Evolutionary conservation across 2,888 invertebrate genomes (phyloP).

Genomic region (Pristionchus mayeri): DNA sequence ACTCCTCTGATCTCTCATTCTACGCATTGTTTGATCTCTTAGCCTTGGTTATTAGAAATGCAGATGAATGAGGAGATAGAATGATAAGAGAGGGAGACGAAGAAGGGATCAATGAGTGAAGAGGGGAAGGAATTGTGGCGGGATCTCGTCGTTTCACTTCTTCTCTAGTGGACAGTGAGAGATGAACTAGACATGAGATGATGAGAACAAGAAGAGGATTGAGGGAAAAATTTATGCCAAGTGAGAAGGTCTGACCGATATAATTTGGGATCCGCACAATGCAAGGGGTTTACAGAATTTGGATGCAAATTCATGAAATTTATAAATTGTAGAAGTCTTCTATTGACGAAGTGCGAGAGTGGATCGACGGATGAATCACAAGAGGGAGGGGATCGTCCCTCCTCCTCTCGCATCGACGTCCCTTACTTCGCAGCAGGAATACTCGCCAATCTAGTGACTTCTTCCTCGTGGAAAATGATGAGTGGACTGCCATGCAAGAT

Average conservation of each 20-base stretch:
- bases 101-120: neutral
- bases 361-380: neutral
- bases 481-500: constrained; percentile 19
- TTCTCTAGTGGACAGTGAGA: neutral
- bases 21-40: constrained; percentile 15
- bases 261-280: too few species aligned
- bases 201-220: neutral
- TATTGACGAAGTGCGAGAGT: neutral
- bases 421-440: constrained; percentile 81
- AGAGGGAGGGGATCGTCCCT: neutral
- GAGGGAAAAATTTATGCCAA: neutral
- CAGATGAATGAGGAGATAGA: neutral
- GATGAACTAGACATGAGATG: too few species aligned
- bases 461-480: neutral
- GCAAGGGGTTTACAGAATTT: too few species aligned
- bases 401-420: constrained; percentile 45
- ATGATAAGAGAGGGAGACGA: neutral
- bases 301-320: neutral
- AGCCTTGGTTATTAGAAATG: constrained; percentile 26
- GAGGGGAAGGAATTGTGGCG: neutral
- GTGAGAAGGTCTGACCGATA: too few species aligned
- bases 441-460: constrained; percentile 59
- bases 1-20: neutral
- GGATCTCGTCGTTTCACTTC: neutral
- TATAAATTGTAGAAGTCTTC: constrained; percentile 4